Base-by-base conservation (phyloP, 2,113 vertebrate genomes). In the Pelmatolapia mariae region DNA sequence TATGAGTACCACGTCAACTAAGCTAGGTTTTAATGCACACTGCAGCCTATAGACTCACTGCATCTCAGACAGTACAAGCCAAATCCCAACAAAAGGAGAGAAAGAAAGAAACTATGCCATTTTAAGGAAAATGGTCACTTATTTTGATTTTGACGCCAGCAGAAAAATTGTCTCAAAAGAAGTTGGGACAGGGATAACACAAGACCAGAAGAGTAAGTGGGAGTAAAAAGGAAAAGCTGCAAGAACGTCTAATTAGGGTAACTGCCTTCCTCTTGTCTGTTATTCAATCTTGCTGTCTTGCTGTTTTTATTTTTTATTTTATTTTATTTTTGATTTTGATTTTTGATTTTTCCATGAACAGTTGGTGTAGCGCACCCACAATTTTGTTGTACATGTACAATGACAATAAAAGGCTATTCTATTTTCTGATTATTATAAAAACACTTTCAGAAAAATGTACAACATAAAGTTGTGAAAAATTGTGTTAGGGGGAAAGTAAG, bases 281-380 rank as follows among this genome's bases (percentile, higher is more conserved):
- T 26, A 13, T 56, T 26, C 22, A 26, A 4, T 56, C 12, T 56
- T 56, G 4, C n/a, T 24, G n/a, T 54, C 52, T 54, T 54, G 22
- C 11, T 56, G 22, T 56, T 24, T 56, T 24, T 56, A 56, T 56
- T 56, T 56, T 56, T 24, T 13, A 54, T 22, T 53, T 53, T 1
- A 52, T 52, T n/a, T 1, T 6, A 53, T 22, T 53, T 53, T 53
- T 11, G 0, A 53, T 53, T 52, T 52, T 10, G 0, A 52, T 18
- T 31, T 57, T 59, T 2, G 2, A 59, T 31, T 19, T 63, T 66
- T 66, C 31, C 31, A 66, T 38, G 18, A 38, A 66, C 6, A 2
- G 33, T 66, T 66, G 61, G 61, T 68, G 33, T 68, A 68, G 36
- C 2, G 11, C 33, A 40, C 36, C 36, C 19, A 68, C 19, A 68